Evolutionary conservation across 2,797 vertebrate genomes (phyloP).

Genomic region (Leptoclinus maculatus): DNA sequence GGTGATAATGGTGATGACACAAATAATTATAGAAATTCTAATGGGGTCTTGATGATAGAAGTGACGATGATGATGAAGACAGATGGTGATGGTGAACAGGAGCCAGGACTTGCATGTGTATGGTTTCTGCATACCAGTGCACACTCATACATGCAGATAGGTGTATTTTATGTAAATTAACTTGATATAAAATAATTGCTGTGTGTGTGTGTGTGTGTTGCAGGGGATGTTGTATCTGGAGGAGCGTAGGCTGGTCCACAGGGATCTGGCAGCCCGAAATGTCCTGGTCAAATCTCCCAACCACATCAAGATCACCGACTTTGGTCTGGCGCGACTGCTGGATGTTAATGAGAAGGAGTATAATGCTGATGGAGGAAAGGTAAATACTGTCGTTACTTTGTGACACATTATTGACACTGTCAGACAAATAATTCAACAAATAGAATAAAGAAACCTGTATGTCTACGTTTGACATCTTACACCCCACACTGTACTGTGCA

Average conservation of each 20-base stretch:
- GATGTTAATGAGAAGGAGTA: conserved; percentile 99
- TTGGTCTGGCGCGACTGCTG: conserved; percentile 94
- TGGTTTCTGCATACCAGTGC: not conserved
- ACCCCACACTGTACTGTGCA: not conserved
- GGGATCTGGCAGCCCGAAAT: conserved; percentile 96
- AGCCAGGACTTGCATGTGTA: conserved; percentile 21
- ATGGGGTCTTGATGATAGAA: conserved; percentile 44
- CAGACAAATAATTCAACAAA: not conserved
- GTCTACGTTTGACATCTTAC: not conserved
- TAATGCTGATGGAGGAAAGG: conserved; percentile 98
- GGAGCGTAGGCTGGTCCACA: conserved; percentile 94
- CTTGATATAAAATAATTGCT: not conserved
- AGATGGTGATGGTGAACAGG: conserved; percentile 41
- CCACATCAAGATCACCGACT: conserved; percentile 99
- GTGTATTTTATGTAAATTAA: conserved; percentile 1
- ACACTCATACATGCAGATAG: conserved; percentile 3
- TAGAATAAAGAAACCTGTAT: not conserved
- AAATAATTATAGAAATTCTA: conserved; percentile 62
- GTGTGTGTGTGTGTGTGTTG: conserved; percentile 48
- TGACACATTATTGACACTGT: not conserved
- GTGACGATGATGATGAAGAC: conserved; percentile 58
- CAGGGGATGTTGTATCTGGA: conserved; percentile 99
- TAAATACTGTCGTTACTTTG: conserved; percentile 55
- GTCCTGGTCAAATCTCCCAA: conserved; percentile 98
- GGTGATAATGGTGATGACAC: conserved; percentile 64